Base-by-base conservation (phyloP, 2,797 vertebrate genomes). In the Potorous gilbertii region DNA sequence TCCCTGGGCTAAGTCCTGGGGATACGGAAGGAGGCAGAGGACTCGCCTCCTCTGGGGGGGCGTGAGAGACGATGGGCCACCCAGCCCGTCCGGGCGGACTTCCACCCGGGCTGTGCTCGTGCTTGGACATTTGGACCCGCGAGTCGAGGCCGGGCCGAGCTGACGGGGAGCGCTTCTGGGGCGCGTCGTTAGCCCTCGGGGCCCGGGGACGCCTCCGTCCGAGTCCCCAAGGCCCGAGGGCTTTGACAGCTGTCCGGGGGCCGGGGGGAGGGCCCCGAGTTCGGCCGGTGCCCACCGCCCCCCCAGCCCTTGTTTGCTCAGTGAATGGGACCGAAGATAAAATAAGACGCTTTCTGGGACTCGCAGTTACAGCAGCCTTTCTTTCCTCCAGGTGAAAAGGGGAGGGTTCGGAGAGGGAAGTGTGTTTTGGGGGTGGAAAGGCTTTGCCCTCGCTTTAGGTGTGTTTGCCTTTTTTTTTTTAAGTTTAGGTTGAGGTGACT, bases 181-280 rank as follows among this genome's bases (percentile, higher is more conserved):
- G 90, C 92, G 46, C 2, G 56, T 74, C 11, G 81, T 28, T 1
- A 1, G 90, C 74, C 54, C 50, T 24, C 0, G 34, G 54, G 92
- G 81, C 87, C 28, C 89, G 74, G 59, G 90, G 91, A 92, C 94
- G 66, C 66, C 66, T 8, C 11, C 2, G 66, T 40, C 66, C 13
- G 14, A 18, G n/a, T 40, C 27, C n/a, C 5, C 6, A 6, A 46
- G 66, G 50, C 89, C 46, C 91, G 6, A 91, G 46, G 24, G 90
- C 18, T 87, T 96, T 97, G 97, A 97, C 95, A 96, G 94, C 74
- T 95, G 94, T 95, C 93, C 50, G 90, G 87, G 59, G 92, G 52
- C 56, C 55, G 91, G 92, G 24, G 59, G 59, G 93, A 92, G 96
- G 56, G 90, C 89, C 89, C n/a, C n/a, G n/a, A n/a, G 50, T 52